Conservation (phyloP, 2,113 vertebrate genomes). For the Monarcha castaneiventris region DNA sequence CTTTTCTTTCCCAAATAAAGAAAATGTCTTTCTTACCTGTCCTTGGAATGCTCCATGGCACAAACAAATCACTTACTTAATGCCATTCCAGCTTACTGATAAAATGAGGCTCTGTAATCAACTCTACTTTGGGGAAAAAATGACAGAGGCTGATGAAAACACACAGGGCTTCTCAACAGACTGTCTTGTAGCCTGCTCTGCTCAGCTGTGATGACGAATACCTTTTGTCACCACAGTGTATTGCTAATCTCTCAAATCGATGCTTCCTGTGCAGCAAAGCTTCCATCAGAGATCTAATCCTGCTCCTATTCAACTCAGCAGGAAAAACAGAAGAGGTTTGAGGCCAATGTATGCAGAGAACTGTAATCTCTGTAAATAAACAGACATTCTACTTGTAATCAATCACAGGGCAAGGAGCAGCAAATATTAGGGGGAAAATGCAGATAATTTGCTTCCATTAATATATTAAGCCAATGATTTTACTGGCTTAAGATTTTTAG, state of each 20-base stretch:
- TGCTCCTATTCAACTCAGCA: background rate
- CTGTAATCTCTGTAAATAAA: conserved; percentile 4
- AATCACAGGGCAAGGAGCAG: background rate
- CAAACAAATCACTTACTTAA: background rate
- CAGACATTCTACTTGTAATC: background rate
- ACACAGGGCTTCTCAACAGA: background rate
- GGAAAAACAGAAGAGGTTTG: background rate
- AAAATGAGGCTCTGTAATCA: background rate
- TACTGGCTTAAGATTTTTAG: background rate
- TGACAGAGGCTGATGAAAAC: background rate
- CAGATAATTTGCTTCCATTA: background rate
- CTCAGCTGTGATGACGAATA: background rate
- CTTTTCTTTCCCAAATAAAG: background rate
- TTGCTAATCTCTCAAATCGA: conserved; percentile 3
- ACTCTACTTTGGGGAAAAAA: background rate
- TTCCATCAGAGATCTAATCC: conserved; percentile 7
- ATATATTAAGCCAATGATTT: background rate
- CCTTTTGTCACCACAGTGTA: background rate
- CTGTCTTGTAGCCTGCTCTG: background rate
- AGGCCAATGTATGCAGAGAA: background rate
- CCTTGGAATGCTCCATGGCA: background rate
- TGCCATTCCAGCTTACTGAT: background rate
- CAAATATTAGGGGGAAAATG: background rate
- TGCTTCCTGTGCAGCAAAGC: background rate
- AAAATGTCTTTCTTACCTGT: background rate